These are phyloP conservation scores for Schrankia costaestrigalis DNA, from an alignment of 2,888 invertebrate genomes.

Conservation along the genomic window DNA sequence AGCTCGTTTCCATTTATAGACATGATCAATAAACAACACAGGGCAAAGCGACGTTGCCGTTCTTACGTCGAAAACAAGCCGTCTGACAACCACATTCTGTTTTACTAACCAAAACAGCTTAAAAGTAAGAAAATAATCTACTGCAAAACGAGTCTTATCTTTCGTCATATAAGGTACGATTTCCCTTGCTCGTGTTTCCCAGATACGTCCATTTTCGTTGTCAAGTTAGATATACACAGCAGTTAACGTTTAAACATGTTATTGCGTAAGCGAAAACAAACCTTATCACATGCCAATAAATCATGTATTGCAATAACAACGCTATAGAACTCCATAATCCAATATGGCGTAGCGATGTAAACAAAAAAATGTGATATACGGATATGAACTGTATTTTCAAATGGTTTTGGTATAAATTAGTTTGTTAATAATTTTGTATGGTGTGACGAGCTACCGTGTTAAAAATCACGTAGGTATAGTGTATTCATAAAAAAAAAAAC, in stretches of 20 bases:
- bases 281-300: slow-evolving; percentile 11
- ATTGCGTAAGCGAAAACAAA: slow-evolving; percentile 13
- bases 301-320: slow-evolving; percentile 12
- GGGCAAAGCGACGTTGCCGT: slow-evolving; percentile 52
- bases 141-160: too few species aligned
- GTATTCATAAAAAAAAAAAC: slow-evolving; percentile 11
- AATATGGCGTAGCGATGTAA: slow-evolving; percentile 25
- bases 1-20: slow-evolving; percentile 51
- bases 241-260: too few species aligned
- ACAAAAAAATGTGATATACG: slow-evolving; percentile 19
- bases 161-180: too few species aligned
- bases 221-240: too few species aligned
- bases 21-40: slow-evolving; percentile 56
- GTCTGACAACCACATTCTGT: slow-evolving; percentile 23
- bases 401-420: background rate
- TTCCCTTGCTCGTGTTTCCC: too few species aligned
- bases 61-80: slow-evolving; percentile 49
- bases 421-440: slow-evolving; percentile 8
- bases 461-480: slow-evolving; percentile 36
- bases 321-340: slow-evolving; percentile 20
- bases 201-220: too few species aligned
- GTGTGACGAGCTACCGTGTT: slow-evolving; percentile 23
- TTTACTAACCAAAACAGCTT: slow-evolving; percentile 1
- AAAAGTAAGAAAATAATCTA: background rate
- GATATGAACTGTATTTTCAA: background rate